These are phyloP conservation scores for Callaeas wilsoni DNA, from an alignment of 2,113 vertebrate species.

Conservation along the genomic window DNA sequence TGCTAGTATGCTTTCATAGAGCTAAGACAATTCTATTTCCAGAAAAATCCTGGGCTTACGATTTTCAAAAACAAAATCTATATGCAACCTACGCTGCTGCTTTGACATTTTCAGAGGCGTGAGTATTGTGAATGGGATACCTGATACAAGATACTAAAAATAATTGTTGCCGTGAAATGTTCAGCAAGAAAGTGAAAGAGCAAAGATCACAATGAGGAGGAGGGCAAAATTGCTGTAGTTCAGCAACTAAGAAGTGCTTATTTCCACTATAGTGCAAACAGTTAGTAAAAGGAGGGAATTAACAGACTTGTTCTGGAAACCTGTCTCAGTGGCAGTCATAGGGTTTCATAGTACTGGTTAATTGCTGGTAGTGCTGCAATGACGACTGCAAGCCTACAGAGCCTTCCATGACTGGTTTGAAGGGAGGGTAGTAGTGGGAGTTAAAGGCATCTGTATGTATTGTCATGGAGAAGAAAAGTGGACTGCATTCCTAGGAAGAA, in stretches of 20 bases:
- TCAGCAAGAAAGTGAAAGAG: background rate
- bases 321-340: accelerated
- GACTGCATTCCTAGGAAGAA: background rate
- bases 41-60: background rate
- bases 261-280: background rate
- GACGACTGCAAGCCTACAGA: background rate
- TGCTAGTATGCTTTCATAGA: background rate
- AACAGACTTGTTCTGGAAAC: background rate
- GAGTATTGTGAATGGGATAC: background rate
- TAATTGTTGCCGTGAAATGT: background rate
- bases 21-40: background rate
- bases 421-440: background rate
- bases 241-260: background rate
- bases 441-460: background rate
- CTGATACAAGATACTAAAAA: background rate
- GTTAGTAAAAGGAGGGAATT: background rate
- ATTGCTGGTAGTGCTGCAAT: background rate
- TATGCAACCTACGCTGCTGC: background rate
- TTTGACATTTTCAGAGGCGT: background rate
- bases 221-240: background rate
- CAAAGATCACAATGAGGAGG: background rate
- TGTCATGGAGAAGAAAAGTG: background rate
- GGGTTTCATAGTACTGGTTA: background rate
- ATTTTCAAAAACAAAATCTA: background rate
- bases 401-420: background rate